Base-by-base conservation (phyloP, 1,140 invertebrate species). In the Helicoverpa armigera region DNA sequence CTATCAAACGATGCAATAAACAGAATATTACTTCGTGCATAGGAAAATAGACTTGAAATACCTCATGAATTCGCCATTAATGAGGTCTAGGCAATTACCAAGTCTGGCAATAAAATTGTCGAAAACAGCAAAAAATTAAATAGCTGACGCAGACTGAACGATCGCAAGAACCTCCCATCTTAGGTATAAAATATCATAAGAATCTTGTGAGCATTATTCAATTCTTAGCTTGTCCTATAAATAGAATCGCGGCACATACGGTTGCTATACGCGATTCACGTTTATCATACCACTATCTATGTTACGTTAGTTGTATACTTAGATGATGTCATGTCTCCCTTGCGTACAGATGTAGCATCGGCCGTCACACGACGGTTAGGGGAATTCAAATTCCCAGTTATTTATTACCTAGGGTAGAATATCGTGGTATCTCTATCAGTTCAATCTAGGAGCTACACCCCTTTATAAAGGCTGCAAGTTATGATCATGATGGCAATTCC, bases 311-410 rank as follows among this genome's bases (percentile, higher is more conserved):
- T 61, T 76, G 60, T 76, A 48, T 63, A 76, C 29, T 77, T 35
- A 67, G 75, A 67, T 77, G 61, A 77, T 53, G 75, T 77, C 75
- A 65, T 35, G 9, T 77, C 48, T 67, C 75, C 53, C 54, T 43
- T 29, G 70, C 58, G 18, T 29, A 14, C 29, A 73, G 23, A 50
- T 56, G 70, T 43, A 53, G 50, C 16, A 7, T 43, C 29, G 48
- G 31, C 50, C 69, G 50, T 43, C n/a, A 23, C 13, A 18, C 16
- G 23, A 13, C 58, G 58, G 16, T 13, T n/a, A 63, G 13, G 18
- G 13, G 23, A 53, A n/a, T 16, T 43, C 5, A 73, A 54, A 56
- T 14, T 58, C 1, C 5, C 23, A n/a, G 18, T 72, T 54, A 51
- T 51, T 67, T 50, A 54, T 29, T 12, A 31, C 53, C 18, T 51